Base-by-base conservation (phyloP, 1,140 invertebrate genomes). In the Hypothenemus hampei region DNA sequence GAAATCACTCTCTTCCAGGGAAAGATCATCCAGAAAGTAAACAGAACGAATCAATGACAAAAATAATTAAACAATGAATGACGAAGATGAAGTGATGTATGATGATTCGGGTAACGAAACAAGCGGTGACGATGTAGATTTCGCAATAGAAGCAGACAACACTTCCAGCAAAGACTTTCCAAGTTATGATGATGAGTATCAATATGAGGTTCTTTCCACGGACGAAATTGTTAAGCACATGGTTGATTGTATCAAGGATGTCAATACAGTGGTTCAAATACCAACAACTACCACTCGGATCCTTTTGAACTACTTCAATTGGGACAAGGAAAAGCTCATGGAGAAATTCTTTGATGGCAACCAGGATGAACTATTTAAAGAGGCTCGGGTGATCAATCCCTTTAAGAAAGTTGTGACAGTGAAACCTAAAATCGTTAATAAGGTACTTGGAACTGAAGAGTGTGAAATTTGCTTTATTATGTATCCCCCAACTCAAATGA, bases 71-170 rank as follows among this genome's bases (percentile, higher is more conserved):
- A 61, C 50, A 57, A 82, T 82, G 80, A 79, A 82, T 71, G 77
- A 75, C 48, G 81, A 82, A 58, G 80, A 81, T 60, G 80, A 81
- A 55, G 73, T 72, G 49, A 63, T 77, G 20, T 76, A 88, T 73
- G 85, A 91, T 61, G 91, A 93, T 73, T 92, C 89, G 54, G 89
- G 88, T 41, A 93, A 93, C 72, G 92, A 93, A 72, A 91, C 89
- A 15, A 91, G 86, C 65, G 89, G 89, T 59, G 89, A 93, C 69
- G 91, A 94, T 76, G 90, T 93, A 65, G 87, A 89, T 70, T 92
- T 92, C 77, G 85, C 85, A 36, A 91, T 93, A 81, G 91, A 93
- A 74, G 83, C 86, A 61, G 92, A 94, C 66, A 80, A 83, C 54
- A 80, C 80, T 36, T 59, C 56, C 7, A 74, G 78, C 56, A 81